These are phyloP conservation scores for Varecia variegata DNA, from an alignment of 2,797 vertebrate species.

Conservation along the genomic window DNA sequence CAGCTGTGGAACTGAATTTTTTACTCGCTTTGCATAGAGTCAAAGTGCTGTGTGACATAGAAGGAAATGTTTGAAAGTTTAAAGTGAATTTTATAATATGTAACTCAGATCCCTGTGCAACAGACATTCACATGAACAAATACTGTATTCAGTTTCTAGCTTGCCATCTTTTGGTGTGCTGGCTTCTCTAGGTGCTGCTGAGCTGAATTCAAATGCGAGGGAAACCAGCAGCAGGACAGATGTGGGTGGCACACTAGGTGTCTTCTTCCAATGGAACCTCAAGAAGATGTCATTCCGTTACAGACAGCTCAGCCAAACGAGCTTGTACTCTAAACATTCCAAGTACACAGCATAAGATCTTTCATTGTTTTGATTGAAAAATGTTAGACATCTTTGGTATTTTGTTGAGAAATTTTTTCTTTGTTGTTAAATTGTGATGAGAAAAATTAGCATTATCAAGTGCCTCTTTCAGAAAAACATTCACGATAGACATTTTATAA, in stretches of 20 bases:
- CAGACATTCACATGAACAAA: background rate
- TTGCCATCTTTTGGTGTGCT: background rate
- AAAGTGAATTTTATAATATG: background rate
- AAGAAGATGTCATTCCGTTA: background rate
- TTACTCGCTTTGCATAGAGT: background rate
- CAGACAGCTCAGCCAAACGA: background rate
- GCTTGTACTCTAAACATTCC: background rate
- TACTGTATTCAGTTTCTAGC: background rate
- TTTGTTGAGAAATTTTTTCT: background rate
- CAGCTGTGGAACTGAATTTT: background rate
- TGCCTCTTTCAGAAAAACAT: background rate
- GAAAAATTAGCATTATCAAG: background rate
- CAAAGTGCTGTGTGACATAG: background rate
- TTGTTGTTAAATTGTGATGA: background rate
- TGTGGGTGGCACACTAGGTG: background rate
- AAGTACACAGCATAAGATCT: background rate
- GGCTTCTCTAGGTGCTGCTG: background rate
- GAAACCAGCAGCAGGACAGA: background rate
- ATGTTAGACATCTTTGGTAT: background rate
- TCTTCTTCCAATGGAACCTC: background rate
- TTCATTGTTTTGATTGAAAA: background rate
- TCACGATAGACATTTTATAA: background rate
- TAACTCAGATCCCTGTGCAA: background rate
- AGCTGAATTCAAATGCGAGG: slow-evolving; percentile 37
- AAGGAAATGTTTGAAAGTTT: background rate